Conservation (phyloP, 2,888 invertebrate genomes). For the Loripinus fragilis region DNA sequence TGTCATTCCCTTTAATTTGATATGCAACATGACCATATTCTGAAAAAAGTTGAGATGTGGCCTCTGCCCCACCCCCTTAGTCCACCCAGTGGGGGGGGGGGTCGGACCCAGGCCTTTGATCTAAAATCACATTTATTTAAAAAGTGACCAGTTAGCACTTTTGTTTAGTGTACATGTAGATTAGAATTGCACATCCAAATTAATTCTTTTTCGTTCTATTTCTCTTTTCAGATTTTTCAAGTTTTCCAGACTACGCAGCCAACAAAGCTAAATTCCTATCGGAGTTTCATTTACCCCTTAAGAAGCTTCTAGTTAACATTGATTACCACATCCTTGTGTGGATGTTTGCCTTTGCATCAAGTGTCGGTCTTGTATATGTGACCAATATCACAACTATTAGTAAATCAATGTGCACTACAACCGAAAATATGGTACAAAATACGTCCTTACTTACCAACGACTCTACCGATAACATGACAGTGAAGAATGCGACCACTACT, state of each 20-base stretch:
- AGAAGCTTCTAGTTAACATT: constrained; percentile 45
- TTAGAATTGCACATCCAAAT: no score
- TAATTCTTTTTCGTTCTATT: neutral
- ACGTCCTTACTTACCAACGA: neutral
- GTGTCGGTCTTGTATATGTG: constrained; percentile 59
- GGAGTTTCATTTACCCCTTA: constrained; percentile 28
- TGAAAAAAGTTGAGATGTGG: no score
- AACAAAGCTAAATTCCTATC: neutral
- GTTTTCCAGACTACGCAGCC: neutral
- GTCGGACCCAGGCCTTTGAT: no score
- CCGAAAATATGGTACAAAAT: neutral
- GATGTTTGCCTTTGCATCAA: constrained; percentile 60
- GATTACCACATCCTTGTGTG: constrained; percentile 58
- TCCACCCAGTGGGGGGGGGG: no score
- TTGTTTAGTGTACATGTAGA: no score
- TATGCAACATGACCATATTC: no score
- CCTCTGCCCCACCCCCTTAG: no score
- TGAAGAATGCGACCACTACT: neutral
- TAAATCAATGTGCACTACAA: constrained; percentile 31
- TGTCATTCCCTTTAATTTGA: no score
- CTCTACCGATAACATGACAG: neutral
- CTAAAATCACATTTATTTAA: no score
- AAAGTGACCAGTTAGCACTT: no score
- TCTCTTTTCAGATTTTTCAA: neutral
- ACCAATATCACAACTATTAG: constrained; percentile 61